phyloP scores from a whole-genome alignment of 2,113 vertebrate genomes.

The Callionymus lyra region DNA sequence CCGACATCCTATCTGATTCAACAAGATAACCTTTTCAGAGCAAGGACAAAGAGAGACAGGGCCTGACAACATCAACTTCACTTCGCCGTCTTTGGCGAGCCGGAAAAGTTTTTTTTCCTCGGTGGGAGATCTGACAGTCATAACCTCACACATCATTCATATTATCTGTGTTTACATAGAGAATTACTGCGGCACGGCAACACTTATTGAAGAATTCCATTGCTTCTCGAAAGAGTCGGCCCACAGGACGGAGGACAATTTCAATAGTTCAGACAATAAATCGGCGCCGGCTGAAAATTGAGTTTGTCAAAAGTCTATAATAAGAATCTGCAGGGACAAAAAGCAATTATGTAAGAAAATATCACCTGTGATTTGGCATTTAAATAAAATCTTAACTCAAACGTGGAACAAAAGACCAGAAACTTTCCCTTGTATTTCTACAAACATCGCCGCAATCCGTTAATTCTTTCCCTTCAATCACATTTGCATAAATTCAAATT shows the following conservation, averaged over 20 bases:
- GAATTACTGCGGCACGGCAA: no score
- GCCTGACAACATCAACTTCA: constrained; percentile 51
- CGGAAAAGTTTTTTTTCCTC: constrained; percentile 15
- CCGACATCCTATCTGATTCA: constrained; percentile 47
- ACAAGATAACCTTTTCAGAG: constrained; percentile 51
- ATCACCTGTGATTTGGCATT: constrained; percentile 45
- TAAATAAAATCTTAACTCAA: constrained; percentile 46
- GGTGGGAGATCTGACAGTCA: not conserved
- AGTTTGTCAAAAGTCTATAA: constrained; percentile 39
- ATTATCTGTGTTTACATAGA: no score
- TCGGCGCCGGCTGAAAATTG: constrained; percentile 33
- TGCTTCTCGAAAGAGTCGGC: constrained; percentile 4
- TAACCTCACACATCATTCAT: no score
- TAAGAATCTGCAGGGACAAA: constrained; percentile 23
- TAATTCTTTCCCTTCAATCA: constrained; percentile 16
- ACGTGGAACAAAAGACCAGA: constrained; percentile 42
- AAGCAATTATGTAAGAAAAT: constrained; percentile 32
- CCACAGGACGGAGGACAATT: constrained; percentile 24
- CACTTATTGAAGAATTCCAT: no score
- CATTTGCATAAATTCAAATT: no score
- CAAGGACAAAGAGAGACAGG: constrained; percentile 52
- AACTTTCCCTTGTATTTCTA: constrained; percentile 21
- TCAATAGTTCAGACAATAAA: constrained; percentile 32
- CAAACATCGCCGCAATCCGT: no score
- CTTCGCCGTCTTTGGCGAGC: constrained; percentile 31